Base-by-base conservation (phyloP, 2,113 vertebrate species). In the Planiliza haematocheilus region DNA sequence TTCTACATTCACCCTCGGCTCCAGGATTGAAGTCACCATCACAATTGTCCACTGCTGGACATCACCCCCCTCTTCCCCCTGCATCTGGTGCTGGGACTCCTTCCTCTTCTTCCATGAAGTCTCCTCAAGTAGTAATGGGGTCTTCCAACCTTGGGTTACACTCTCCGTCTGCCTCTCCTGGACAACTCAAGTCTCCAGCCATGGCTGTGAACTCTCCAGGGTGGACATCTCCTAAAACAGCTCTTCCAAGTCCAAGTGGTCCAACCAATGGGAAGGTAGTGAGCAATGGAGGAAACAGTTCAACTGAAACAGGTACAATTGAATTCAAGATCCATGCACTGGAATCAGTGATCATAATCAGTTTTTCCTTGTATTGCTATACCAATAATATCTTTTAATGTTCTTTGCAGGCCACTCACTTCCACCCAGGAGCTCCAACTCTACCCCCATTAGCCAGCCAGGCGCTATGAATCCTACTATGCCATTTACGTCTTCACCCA, bases 81-180 rank as follows among this genome's bases (percentile, higher is more conserved):
- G 90, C 95, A 0, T 95, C 95, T 56, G 88, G 94, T 83, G 14
- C 92, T 86, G 52, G 94, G 86, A 91, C 96, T 91, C 79, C 95
- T 88, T 90, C 92, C 14, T 92, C 92, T 42, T 86, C 92, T 77
- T 93, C 93, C 70, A 91, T 94, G 76, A 95, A 98, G 86, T 99
- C 97, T 0, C 97, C 97, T n/a, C 97, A 98, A 77, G 90, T 99
- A 77, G 90, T 99, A 78, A 94, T 98, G 82, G 94, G 93, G 59
- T 86, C 93, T 77, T 95, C 96, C 65, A 95, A 93, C 11, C 94
- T 97, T 62, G 95, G 88, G 0, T 92, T 97, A 74, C 95, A 95
- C 3, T 98, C 97, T n/a, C 98, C 97, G 0, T 94, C 95, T 0
- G 94, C 92, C 79, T 98, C 97, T 0, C 97, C 97, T 2, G 94